A percentile compares a stretch with the other conserved stretches of the same genome.
phyloP scores from a whole-genome alignment of 2,113 vertebrate species.

The Vanacampus margaritifer region DNA sequence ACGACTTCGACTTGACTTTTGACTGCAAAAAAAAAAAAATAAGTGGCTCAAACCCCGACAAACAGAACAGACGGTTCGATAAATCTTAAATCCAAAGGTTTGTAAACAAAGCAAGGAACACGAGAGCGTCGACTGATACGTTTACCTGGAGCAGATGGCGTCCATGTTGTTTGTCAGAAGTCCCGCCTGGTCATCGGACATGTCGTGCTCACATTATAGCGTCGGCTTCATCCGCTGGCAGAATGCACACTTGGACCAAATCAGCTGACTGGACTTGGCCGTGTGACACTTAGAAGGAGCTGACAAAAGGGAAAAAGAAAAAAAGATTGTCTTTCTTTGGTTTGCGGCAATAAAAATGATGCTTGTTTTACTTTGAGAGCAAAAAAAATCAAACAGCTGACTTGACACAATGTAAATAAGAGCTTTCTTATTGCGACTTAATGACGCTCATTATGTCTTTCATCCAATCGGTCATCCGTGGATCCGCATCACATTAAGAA shows the following conservation, averaged over 20 bases:
- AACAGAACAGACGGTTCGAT: too few species aligned
- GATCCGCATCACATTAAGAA: slow-evolving; percentile 26
- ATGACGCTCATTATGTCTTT: neutral
- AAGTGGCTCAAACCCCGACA: too few species aligned
- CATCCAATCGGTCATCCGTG: slow-evolving; percentile 12
- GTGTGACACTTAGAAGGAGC: neutral
- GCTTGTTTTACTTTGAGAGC: neutral
- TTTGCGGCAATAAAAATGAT: neutral
- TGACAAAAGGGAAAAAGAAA: neutral
- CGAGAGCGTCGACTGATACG: slow-evolving; percentile 41
- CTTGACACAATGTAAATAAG: neutral
- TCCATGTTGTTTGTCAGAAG: slow-evolving; percentile 50
- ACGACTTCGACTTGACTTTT: too few species aligned
- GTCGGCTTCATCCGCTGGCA: slow-evolving; percentile 37
- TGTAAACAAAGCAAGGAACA: slow-evolving; percentile 42
- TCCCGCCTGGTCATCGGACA: slow-evolving; percentile 59
- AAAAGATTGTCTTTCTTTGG: neutral
- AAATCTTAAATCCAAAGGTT: too few species aligned
- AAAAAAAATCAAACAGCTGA: neutral
- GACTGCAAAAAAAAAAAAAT: too few species aligned
- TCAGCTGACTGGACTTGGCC: slow-evolving; percentile 53
- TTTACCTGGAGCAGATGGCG: slow-evolving; percentile 31
- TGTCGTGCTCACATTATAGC: slow-evolving; percentile 60
- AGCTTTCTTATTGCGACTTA: neutral
- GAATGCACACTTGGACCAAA: slow-evolving; percentile 36